Conservation (phyloP, 2,797 vertebrate species). For the Eupleurogrammus muticus region DNA sequence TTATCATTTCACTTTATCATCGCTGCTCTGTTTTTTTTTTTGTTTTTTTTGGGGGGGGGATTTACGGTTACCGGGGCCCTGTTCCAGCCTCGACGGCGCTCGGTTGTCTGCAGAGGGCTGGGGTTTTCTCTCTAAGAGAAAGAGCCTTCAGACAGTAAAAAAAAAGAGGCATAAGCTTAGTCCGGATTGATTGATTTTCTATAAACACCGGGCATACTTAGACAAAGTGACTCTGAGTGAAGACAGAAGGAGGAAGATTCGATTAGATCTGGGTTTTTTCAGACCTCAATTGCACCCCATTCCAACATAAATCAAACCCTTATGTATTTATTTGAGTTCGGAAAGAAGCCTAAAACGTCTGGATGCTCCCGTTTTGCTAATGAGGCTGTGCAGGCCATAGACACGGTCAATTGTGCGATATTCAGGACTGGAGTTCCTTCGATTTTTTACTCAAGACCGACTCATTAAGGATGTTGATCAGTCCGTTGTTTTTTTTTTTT, state of each 20-base stretch:
- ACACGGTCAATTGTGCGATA: conserved; percentile 24
- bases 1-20: conserved; percentile 28
- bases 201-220: conserved; percentile 12
- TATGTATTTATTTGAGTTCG: not conserved
- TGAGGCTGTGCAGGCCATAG: conserved; percentile 6
- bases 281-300: conserved; percentile 6
- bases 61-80: conserved; percentile 29
- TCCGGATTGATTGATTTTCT: conserved; percentile 15
- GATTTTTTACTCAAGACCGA: conserved; percentile 21
- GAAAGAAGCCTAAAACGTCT: not conserved
- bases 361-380: conserved; percentile 12
- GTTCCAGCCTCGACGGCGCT: conserved; percentile 26
- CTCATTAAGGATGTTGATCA: conserved; percentile 62
- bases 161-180: conserved; percentile 13
- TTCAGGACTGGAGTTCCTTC: conserved; percentile 7
- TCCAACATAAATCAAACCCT: conserved; percentile 5
- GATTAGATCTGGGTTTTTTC: conserved; percentile 31
- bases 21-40: conserved; percentile 27
- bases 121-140: conserved; percentile 45
- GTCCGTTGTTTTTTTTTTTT: conserved; percentile 56
- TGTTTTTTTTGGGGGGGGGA: no score
- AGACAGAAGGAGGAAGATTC: conserved; percentile 10
- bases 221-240: conserved; percentile 5
- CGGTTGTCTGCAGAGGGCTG: conserved; percentile 53
- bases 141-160: conserved; percentile 32